These are phyloP conservation scores for Druon quercuslanigerum DNA, from an alignment of 1,140 invertebrate genomes.

Conservation along the genomic window DNA sequence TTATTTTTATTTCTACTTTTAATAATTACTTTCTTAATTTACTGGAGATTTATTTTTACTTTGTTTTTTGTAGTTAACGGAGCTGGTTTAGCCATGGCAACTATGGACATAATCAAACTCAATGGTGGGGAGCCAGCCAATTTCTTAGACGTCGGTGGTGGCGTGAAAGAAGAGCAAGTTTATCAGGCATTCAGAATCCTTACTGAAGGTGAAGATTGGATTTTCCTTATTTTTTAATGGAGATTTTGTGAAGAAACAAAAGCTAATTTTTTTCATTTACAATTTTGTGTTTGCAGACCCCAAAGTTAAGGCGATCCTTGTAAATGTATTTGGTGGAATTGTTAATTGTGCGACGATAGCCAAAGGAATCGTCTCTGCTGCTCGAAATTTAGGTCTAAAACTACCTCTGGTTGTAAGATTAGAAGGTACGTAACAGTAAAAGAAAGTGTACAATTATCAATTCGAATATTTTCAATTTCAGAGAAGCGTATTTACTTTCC, in stretches of 20 bases:
- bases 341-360: constrained; percentile 99
- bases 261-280: constrained; percentile 34
- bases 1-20: not conserved
- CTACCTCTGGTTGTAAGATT: constrained; percentile 95
- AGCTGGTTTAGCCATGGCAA: constrained; percentile 89
- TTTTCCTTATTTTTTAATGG: constrained; percentile 33
- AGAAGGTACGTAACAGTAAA: constrained; percentile 82
- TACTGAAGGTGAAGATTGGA: constrained; percentile 69
- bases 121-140: constrained; percentile 86
- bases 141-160: constrained; percentile 87
- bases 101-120: constrained; percentile 87
- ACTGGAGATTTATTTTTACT: not conserved
- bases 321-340: constrained; percentile 99
- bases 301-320: constrained; percentile 96
- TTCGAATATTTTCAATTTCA: not conserved
- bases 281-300: constrained; percentile 77
- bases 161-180: constrained; percentile 86
- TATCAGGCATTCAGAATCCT: constrained; percentile 84
- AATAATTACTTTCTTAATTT: too few relatives aligned
- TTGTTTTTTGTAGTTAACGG: constrained; percentile 82
- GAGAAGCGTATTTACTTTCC: constrained; percentile 21
- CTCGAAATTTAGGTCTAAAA: constrained; percentile 85
- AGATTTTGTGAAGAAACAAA: constrained; percentile 23
- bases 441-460: constrained; percentile 23
- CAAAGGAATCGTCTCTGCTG: constrained; percentile 94